A percentile compares a stretch with the other conserved stretches of the same genome.
Conservation (phyloP, 2,797 vertebrate species). For the Synanceia verrucosa region DNA sequence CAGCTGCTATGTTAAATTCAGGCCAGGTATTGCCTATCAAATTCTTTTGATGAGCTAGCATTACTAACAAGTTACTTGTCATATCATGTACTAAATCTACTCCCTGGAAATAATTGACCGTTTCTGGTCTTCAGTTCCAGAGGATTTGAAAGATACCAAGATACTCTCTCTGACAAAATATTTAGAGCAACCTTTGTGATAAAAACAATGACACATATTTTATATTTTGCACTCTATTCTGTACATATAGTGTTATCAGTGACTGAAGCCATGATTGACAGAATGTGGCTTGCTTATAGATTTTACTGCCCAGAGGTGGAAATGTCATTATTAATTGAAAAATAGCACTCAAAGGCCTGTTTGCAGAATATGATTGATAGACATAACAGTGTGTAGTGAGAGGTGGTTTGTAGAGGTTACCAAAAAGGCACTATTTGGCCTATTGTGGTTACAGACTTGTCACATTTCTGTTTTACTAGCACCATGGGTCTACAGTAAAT, state of each 20-base stretch:
- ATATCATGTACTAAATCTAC: not conserved
- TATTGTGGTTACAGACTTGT: not conserved
- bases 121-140: not conserved
- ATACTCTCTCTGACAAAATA: not conserved
- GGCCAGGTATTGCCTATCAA: constrained; percentile 6
- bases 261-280: not conserved
- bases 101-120: not conserved
- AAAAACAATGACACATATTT: not conserved
- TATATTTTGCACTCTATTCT: not conserved
- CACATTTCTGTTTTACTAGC: not conserved
- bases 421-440: not conserved
- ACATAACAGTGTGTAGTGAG: not conserved
- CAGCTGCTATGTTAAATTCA: constrained; percentile 18
- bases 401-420: not conserved
- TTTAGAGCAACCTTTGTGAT: not conserved
- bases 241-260: not conserved
- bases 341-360: not conserved
- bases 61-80: constrained; percentile 1
- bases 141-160: not conserved
- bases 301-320: not conserved
- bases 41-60: constrained; percentile 3
- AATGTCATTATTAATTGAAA: not conserved
- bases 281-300: not conserved
- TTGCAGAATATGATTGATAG: constrained; percentile 5
- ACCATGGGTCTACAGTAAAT: not conserved